A percentile compares a stretch with the other conserved stretches of the same genome.
Conservation (phyloP, 2,888 invertebrate species). For the Melolontha melolontha region DNA sequence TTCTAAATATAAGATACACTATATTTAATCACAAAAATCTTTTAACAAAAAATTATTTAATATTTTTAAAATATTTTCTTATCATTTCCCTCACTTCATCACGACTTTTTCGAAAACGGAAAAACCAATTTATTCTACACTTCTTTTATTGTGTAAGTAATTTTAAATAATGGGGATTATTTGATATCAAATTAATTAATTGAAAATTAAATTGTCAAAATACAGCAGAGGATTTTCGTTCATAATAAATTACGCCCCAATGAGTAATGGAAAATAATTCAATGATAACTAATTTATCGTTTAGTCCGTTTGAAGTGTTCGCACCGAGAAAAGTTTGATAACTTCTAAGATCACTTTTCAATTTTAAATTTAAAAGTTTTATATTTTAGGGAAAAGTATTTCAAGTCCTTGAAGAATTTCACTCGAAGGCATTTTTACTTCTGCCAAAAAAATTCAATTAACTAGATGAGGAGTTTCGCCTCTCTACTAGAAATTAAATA, state of each 20-base stretch:
- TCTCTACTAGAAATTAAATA: no score
- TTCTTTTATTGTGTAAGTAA: no score
- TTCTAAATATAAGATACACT: no score
- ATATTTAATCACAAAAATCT: no score
- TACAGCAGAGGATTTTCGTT: background rate
- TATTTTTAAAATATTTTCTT: no score
- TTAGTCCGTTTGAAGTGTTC: constrained; percentile 26
- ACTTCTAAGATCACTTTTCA: constrained; percentile 47
- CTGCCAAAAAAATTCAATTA: constrained; percentile 41
- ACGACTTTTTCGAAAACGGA: no score
- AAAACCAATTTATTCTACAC: no score
- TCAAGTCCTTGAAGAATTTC: constrained; percentile 35
- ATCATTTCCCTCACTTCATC: no score
- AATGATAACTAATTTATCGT: constrained; percentile 40
- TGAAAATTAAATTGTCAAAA: constrained; percentile 1
- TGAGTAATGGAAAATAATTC: constrained; percentile 39
- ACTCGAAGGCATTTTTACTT: constrained; percentile 14
- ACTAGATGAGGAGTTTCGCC: background rate
- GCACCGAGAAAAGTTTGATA: constrained; percentile 41
- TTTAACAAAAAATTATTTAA: no score
- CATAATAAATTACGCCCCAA: constrained; percentile 1
- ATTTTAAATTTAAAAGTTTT: constrained; percentile 49
- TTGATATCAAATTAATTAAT: background rate
- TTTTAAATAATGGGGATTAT: no score
- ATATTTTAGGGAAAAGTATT: constrained; percentile 41